Evolutionary conservation across 2,888 invertebrate genomes (phyloP).

Genomic region (Allacma fusca): DNA sequence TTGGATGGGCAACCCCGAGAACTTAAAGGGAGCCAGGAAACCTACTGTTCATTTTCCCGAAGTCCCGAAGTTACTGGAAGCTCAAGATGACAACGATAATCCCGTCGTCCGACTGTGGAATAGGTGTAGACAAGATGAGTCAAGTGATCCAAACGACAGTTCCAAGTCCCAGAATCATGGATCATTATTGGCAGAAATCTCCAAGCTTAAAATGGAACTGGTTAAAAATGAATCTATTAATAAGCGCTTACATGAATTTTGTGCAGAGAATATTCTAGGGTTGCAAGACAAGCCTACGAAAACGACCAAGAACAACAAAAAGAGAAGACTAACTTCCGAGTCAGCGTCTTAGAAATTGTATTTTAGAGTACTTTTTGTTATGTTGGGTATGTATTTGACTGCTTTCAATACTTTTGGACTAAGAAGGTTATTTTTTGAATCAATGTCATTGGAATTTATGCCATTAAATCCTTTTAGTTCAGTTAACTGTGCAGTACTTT

Average conservation of each 20-base stretch:
- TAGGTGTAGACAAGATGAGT: constrained; percentile 47
- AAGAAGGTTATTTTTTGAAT: too few relatives aligned
- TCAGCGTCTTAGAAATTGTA: too few relatives aligned
- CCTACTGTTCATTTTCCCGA: constrained; percentile 64
- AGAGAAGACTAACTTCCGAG: neutral
- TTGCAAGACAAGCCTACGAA: constrained; percentile 17
- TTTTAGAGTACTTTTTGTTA: too few relatives aligned
- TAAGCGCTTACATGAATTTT: constrained; percentile 54
- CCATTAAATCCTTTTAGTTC: too few relatives aligned
- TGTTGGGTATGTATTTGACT: too few relatives aligned
- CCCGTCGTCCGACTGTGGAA: constrained; percentile 62
- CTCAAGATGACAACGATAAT: constrained; percentile 69
- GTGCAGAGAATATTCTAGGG: constrained; percentile 51
- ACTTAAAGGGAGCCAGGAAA: constrained; percentile 66
- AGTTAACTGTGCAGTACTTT: too few relatives aligned
- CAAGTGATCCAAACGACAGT: neutral
- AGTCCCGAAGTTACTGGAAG: constrained; percentile 72
- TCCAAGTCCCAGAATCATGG: neutral
- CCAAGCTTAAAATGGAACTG: constrained; percentile 56
- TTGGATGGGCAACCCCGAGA: constrained; percentile 70
- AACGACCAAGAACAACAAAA: neutral
- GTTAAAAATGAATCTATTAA: constrained; percentile 56
- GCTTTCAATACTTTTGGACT: too few relatives aligned
- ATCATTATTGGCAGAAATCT: constrained; percentile 50
- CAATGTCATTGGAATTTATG: too few relatives aligned